Percentiles rank a stretch among this genome's conserved stretches.
Evolutionary conservation across 1,140 invertebrate species (phyloP).

Genomic region (Antheraea pernyi): DNA sequence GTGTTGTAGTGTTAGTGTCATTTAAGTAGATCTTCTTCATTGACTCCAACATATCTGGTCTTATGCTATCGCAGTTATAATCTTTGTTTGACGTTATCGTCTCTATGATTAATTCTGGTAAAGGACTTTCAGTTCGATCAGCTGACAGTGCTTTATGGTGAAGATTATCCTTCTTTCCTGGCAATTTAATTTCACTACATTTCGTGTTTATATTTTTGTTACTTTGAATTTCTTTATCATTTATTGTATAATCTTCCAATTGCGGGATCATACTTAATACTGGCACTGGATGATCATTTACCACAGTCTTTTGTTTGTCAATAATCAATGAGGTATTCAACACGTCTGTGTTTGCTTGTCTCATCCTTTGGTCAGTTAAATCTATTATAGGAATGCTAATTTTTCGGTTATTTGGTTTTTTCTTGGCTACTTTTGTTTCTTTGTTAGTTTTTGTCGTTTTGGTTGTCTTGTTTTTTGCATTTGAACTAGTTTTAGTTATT

Average conservation of each 20-base stretch:
- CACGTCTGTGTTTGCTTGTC: slow-evolving; percentile 32
- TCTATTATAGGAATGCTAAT: slow-evolving; percentile 20
- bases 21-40: slow-evolving; percentile 43
- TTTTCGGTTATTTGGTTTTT: slow-evolving; percentile 22
- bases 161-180: slow-evolving; percentile 2
- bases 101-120: slow-evolving; percentile 55
- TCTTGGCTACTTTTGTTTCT: slow-evolving; percentile 1
- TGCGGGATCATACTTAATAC: slow-evolving; percentile 28
- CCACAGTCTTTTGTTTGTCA: slow-evolving; percentile 17
- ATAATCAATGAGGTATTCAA: slow-evolving; percentile 47
- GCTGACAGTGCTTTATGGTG: background rate
- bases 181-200: slow-evolving; percentile 14
- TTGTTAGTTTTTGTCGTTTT: slow-evolving; percentile 17
- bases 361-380: slow-evolving; percentile 52
- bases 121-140: slow-evolving; percentile 46
- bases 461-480: slow-evolving; percentile 21
- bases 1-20: slow-evolving; percentile 43
- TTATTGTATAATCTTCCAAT: slow-evolving; percentile 44
- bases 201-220: slow-evolving; percentile 18
- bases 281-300: slow-evolving; percentile 17
- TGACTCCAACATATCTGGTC: slow-evolving; percentile 35
- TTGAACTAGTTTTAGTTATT: slow-evolving; percentile 28
- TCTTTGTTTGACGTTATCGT: slow-evolving; percentile 21
- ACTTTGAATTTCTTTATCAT: slow-evolving; percentile 19
- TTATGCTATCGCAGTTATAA: slow-evolving; percentile 24